Base-by-base conservation (phyloP, 2,113 vertebrate genomes). In the Callipepla californica region DNA sequence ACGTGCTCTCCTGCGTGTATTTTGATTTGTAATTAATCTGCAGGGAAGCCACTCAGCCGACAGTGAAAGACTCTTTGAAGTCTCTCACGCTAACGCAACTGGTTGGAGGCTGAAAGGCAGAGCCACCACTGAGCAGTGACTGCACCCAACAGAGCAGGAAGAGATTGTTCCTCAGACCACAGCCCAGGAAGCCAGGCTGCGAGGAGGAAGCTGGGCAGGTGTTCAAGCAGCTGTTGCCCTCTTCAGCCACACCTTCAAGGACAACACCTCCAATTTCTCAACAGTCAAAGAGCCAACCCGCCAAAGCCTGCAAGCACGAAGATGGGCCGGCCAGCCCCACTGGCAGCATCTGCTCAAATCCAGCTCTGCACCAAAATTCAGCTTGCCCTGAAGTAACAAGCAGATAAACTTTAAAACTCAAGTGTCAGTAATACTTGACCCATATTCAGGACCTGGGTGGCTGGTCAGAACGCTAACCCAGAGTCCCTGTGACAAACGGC, bases 121-220 rank as follows among this genome's bases (percentile, higher is more conserved):
- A 55, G 70, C 55, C 40, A 15, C 25, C 53, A 72, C 66, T 44
- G 10, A 87, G 9, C 21, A 92, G 44, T 2, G 82, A 58, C 10
- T 40, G 67, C 13, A 83, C 7, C 32, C 34, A 87, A 40, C 7
- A 73, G 36, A 58, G 67, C 53, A 63, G 81, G 65, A 80, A 74
- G 73, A 63, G 25, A 72, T 50, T 55, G 67, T 26, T 77, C 57
- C 76, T 75, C 59, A 67, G 80, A 90, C 85, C 2, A 42, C 42
- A 77, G 65, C 63, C 48, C 44, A 81, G 32, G 5, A 59, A 86
- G 57, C 65, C 75, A 95, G 80, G 80, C 88, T 85, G 78, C 67
- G 92, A 65, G 76, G 18, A 83, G 73, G 51, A 72, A 76, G 44
- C 28, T 19, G 2, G 40, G 53, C 81, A 88, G 55, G 87, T 68